A percentile compares a stretch with the other conserved stretches of the same genome.
These are phyloP conservation scores for Caradrina kadenii DNA, from an alignment of 2,888 invertebrate genomes.

Conservation along the genomic window DNA sequence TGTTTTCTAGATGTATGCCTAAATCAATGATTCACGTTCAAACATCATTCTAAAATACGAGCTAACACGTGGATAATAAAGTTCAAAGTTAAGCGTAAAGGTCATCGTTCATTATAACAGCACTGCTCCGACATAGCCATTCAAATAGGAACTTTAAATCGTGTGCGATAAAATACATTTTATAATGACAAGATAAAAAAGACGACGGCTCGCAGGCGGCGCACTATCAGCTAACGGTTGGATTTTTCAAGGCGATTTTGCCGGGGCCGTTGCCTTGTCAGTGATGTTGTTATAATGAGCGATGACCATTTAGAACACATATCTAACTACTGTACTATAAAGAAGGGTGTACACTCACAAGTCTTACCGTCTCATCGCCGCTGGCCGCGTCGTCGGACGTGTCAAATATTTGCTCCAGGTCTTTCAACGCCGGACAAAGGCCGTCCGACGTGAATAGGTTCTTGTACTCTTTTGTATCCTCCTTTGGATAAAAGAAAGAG, in stretches of 20 bases:
- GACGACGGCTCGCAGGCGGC: too few species aligned
- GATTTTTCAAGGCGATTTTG: too few species aligned
- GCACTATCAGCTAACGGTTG: too few species aligned
- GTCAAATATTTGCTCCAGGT: constrained; percentile 98
- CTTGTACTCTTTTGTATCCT: constrained; percentile 90
- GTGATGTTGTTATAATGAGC: too few species aligned
- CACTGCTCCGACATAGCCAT: too few species aligned
- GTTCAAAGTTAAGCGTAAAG: too few species aligned
- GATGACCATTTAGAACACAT: constrained; percentile 8
- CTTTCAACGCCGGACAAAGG: constrained; percentile 96
- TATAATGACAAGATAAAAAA: too few species aligned
- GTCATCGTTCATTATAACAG: too few species aligned
- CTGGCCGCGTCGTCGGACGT: constrained; percentile 97
- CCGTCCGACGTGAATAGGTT: constrained; percentile 97
- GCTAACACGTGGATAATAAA: not conserved
- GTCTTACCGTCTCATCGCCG: constrained; percentile 96
- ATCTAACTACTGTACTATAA: constrained; percentile 30
- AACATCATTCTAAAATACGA: not conserved
- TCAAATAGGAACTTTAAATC: too few species aligned
- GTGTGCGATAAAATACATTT: too few species aligned
- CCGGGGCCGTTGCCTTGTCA: too few species aligned
- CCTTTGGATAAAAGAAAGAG: constrained; percentile 71
- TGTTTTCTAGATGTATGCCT: too few species aligned
- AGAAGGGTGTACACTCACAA: constrained; percentile 83
- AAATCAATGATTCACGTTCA: not conserved